Base-by-base conservation (phyloP, 2,888 invertebrate species). In the Pheosia gnoma region DNA sequence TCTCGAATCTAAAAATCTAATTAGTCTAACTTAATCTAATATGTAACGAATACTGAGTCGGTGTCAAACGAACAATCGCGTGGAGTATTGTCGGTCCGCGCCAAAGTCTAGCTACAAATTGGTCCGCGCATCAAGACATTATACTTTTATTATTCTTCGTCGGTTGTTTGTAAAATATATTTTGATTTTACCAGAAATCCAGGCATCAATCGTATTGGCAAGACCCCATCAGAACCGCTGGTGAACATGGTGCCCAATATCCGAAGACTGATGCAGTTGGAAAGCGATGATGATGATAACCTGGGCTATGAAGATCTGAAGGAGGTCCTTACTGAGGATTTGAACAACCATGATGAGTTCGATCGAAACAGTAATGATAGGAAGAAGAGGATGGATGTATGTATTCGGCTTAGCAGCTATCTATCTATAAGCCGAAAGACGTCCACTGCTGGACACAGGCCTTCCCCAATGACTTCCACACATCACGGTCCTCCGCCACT, bases 231-330 rank as follows among this genome's bases (percentile, higher is more conserved):
- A 0, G 43, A 13, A 5, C 59, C 45, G 5, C 6, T 59, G 1
- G n/a, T 70, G 0, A 66, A 72, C 0, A 75, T 60, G 58, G 60
- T 60, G 0, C 73, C 77, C 0, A 78, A 70, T 4, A 54, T 77
- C 3, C 78, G 91, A 0, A 87, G 81, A 49, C 66, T 91, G 10
- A 69, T 90, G 71, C 89, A 90, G 73, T 57, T 71, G 0, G 77
- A 88, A 5, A 76, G 79, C 13, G 81, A 85, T 36, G 81, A 83
- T 57, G 86, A 86, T 0, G 84, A 87, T 3, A 77, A 64, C 10
- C 25, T 85, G 0, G 81, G 78, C 0, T 88, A 88, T n/a, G 86
- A 87, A 52, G 88, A 89, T 52, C 63, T 87, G 0, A 85, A 86
- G 25, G 87, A 88, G 60, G 82, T 86, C 0, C 54, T 85, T 1